These are phyloP conservation scores for Corvus cornix DNA, from an alignment of 2,113 vertebrate genomes.

Conservation along the genomic window DNA sequence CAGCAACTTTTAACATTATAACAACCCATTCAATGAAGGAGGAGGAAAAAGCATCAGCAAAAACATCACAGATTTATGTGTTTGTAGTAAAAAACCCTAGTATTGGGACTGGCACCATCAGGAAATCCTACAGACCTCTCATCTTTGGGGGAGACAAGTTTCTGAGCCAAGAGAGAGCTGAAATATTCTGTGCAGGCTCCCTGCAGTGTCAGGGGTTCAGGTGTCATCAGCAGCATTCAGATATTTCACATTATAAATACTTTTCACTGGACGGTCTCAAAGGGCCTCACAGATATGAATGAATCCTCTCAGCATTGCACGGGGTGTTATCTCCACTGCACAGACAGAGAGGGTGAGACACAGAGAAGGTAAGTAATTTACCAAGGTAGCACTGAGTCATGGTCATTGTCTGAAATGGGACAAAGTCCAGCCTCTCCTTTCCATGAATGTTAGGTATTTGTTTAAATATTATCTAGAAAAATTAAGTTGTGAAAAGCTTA, in stretches of 20 bases:
- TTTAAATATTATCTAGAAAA: slow-evolving; percentile 18
- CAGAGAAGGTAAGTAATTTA: neutral
- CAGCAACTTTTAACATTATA: neutral
- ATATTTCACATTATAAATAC: neutral
- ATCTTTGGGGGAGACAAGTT: neutral
- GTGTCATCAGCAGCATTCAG: neutral
- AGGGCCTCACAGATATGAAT: neutral
- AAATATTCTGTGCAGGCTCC: neutral
- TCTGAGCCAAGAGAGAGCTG: neutral
- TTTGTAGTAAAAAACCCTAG: neutral
- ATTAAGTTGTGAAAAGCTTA: slow-evolving; percentile 22
- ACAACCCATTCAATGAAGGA: neutral
- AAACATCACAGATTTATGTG: neutral
- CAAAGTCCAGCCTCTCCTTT: neutral
- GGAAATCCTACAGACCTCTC: neutral
- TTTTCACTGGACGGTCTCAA: neutral
- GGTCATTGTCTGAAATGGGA: neutral
- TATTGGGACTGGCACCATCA: neutral
- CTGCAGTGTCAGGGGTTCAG: neutral
- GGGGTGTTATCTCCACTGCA: neutral
- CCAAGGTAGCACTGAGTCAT: slow-evolving; percentile 3
- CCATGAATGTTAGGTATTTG: neutral
- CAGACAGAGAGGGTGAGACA: neutral
- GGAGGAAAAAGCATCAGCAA: neutral
- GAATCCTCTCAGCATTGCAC: neutral